Conservation (phyloP, 1,140 invertebrate genomes). For the Bombus haemorrhoidalis region DNA sequence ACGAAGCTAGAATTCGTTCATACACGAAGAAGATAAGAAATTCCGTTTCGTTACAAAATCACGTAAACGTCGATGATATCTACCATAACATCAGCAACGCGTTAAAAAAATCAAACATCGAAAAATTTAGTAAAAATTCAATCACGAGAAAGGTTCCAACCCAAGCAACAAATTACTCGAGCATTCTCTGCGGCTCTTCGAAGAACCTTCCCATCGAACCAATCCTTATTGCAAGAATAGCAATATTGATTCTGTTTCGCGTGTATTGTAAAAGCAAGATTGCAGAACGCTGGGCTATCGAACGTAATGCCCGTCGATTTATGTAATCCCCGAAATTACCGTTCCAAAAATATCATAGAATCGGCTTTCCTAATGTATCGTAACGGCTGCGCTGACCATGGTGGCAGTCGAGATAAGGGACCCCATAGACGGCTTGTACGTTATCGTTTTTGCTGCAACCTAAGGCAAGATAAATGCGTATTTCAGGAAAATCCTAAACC, state of each 20-base stretch:
- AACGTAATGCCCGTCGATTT: constrained; percentile 7
- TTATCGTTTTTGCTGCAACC: constrained; percentile 8
- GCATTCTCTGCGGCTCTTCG: background rate
- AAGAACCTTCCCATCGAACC: background rate
- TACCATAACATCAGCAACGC: no score
- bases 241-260: background rate
- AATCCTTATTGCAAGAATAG: background rate
- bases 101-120: no score
- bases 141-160: no score
- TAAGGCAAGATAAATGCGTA: constrained; percentile 26
- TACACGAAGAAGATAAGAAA: no score
- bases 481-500: constrained; percentile 15
- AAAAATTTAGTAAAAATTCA: no score
- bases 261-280: background rate
- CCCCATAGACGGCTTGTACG: background rate
- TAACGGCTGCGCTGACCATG: background rate
- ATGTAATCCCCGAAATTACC: constrained; percentile 35
- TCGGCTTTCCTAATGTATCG: constrained; percentile 17
- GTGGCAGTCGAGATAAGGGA: constrained; percentile 25
- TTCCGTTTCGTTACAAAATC: no score
- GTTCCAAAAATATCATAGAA: constrained; percentile 6
- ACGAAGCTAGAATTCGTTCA: no score
- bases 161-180: background rate
- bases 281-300: background rate
- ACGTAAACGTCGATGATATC: no score